Percentiles rank a stretch among this genome's conserved stretches.
phyloP scores from a whole-genome alignment of 2,113 vertebrate genomes.

The Brachirus orientalis region DNA sequence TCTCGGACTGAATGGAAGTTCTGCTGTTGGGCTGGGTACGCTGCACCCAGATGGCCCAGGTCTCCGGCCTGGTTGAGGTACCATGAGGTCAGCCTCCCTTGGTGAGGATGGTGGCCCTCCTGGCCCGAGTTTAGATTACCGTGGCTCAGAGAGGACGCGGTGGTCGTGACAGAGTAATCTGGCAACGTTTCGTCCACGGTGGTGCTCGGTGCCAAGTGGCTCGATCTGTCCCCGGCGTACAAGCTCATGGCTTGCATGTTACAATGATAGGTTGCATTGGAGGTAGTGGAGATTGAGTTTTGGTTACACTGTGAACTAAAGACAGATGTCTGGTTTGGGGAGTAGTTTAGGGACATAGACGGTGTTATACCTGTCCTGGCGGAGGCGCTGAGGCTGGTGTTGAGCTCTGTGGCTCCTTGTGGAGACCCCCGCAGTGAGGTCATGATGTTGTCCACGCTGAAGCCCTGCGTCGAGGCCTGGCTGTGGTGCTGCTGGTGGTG shows the following conservation, averaged over 20 bases:
- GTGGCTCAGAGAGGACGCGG: conserved; percentile 83
- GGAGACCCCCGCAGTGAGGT: conserved; percentile 92
- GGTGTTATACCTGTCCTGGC: conserved; percentile 88
- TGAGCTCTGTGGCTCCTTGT: conserved; percentile 85
- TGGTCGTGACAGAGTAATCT: conserved; percentile 90
- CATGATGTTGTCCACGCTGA: conserved; percentile 98
- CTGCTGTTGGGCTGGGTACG: conserved; percentile 91
- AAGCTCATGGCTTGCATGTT: conserved; percentile 97
- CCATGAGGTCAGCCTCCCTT: conserved; percentile 91
- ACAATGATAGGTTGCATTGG: conserved; percentile 91
- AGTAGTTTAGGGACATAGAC: conserved; percentile 89
- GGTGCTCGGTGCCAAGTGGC: conserved; percentile 82
- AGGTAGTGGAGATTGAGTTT: conserved; percentile 84
- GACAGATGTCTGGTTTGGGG: conserved; percentile 87
- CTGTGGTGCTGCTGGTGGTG: conserved; percentile 79
- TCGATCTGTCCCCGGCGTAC: conserved; percentile 87
- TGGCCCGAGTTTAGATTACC: conserved; percentile 84
- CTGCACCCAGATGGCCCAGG: conserved; percentile 87
- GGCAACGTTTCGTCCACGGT: conserved; percentile 90
- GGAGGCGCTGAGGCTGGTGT: conserved; percentile 79
- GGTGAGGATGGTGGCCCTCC: conserved; percentile 86
- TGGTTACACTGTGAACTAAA: conserved; percentile 90
- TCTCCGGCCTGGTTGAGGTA: conserved; percentile 93
- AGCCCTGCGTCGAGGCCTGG: conserved; percentile 85
- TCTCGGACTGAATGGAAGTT: conserved; percentile 93